These are phyloP conservation scores for Scrobipalpa atriplicella DNA, from an alignment of 2,888 invertebrate genomes.

Conservation along the genomic window DNA sequence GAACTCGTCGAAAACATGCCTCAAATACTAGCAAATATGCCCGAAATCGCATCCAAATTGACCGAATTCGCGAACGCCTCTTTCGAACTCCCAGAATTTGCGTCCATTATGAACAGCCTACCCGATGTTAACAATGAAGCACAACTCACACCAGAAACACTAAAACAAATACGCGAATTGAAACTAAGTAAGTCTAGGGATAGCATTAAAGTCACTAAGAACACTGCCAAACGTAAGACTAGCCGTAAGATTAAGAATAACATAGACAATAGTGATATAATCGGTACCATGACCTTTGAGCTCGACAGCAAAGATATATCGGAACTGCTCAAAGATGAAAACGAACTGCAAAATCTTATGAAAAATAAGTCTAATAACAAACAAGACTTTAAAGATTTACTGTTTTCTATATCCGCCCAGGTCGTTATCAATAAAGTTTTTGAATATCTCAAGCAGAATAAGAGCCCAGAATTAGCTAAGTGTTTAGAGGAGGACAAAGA, in stretches of 20 bases:
- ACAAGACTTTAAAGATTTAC: conserved; percentile 66
- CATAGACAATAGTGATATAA: conserved; percentile 51
- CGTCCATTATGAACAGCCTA: conserved; percentile 67
- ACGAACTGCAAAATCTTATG: conserved; percentile 58
- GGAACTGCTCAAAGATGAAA: conserved; percentile 64
- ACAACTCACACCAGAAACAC: conserved; percentile 72
- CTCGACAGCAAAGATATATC: conserved; percentile 65
- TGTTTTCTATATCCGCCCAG: conserved; percentile 69
- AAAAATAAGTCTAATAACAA: conserved; percentile 57
- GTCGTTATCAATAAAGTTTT: conserved; percentile 72
- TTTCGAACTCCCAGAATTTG: conserved; percentile 71
- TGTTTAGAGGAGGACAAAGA: conserved; percentile 63
- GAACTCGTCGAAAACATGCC: conserved; percentile 75
- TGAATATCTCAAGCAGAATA: conserved; percentile 66
- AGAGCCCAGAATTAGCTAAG: conserved; percentile 61
- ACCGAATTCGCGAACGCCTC: conserved; percentile 69
- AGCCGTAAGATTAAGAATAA: conserved; percentile 63
- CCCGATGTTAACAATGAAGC: conserved; percentile 70
- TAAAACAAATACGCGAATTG: conserved; percentile 74
- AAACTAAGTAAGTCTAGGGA: conserved; percentile 69
- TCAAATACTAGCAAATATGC: conserved; percentile 73
- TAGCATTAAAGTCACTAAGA: conserved; percentile 72
- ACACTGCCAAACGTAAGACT: conserved; percentile 71
- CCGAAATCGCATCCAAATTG: conserved; percentile 67
- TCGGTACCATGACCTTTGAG: conserved; percentile 66